Conservation (phyloP, 2,888 invertebrate species). For the Cerceris ruficornis region DNA sequence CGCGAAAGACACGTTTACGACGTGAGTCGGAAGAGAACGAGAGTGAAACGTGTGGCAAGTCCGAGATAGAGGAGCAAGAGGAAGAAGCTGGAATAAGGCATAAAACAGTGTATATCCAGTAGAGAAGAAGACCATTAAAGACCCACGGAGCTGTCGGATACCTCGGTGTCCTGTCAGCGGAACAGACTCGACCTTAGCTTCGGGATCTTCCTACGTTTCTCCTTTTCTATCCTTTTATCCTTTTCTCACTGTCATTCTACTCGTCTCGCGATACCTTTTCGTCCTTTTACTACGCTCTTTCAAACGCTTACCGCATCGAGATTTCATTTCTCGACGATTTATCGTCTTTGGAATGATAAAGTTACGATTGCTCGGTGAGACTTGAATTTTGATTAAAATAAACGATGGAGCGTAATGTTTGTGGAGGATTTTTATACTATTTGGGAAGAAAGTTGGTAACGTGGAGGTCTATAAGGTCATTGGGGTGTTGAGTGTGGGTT, state of each 20-base stretch:
- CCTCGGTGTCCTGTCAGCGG: conserved; percentile 59
- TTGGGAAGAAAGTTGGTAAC: too few species aligned
- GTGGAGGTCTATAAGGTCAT: too few species aligned
- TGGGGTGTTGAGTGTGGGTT: too few species aligned
- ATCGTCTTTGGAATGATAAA: not conserved
- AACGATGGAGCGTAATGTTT: not conserved
- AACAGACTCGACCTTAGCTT: conserved; percentile 53
- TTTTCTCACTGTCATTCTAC: conserved; percentile 7
- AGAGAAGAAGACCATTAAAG: conserved; percentile 67
- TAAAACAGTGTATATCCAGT: conserved; percentile 62
- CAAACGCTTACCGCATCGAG: conserved; percentile 28
- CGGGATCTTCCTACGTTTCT: conserved; percentile 49
- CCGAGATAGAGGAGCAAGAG: conserved; percentile 10
- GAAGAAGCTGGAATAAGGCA: conserved; percentile 55
- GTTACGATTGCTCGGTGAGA: not conserved
- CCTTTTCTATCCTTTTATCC: conserved; percentile 21
- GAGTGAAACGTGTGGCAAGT: conserved; percentile 49
- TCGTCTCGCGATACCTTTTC: conserved; percentile 21
- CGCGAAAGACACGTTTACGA: conserved; percentile 60
- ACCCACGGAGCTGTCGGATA: conserved; percentile 59
- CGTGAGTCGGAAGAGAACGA: conserved; percentile 63
- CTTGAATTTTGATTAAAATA: not conserved
- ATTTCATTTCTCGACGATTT: conserved; percentile 15
- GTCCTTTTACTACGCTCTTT: conserved; percentile 20
- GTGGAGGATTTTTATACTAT: not conserved